Base-by-base conservation (phyloP, 2,797 vertebrate genomes). In the Enteromius paludinosus region DNA sequence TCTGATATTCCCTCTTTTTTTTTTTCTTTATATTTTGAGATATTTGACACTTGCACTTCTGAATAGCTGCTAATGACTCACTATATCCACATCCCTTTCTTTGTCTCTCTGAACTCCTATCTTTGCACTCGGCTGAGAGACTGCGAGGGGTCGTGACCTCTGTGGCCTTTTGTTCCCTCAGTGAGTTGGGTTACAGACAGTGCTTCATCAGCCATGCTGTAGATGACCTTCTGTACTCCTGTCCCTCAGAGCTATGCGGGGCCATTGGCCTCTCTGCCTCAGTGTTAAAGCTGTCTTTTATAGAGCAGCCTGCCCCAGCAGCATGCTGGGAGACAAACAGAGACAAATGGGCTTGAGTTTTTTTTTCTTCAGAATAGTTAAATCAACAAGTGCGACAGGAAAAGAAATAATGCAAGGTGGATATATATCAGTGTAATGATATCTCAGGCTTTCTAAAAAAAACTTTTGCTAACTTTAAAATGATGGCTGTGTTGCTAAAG, bases 171-270 rank as follows among this genome's bases (percentile, higher is more conserved):
- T 83, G 86, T 86, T 88, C 86, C 52, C 66, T 72, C 66, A 38
- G 28, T 66, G 75, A 30, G 47, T 81, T 87, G 66, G 30, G 82
- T 80, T 73, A 80, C 83, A 84, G 83, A 84, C 80, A 71, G 83
- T 14, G 69, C 64, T 73, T 47, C 65, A 79, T 71, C 84, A 83
- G 81, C 41, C 77, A 82, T 65, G 83, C 71, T 66, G 74, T 73
- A 68, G 62, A 43, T 85, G 87, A 87, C 86, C 85, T 82, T 87
- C 82, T 69, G 84, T 86, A 79, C 85, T 77, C 59, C 84, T 73
- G 86, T 86, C 82, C 83, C 84, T 71, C 71, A 78, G 76, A 85
- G 84, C 82, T 79, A 86, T 76, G 66, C 79, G 35, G 83, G 81
- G 78, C 71, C 77, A 64, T 69, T 85, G 85, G 78, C 83, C 86